Conservation (phyloP, 2,797 vertebrate species). For the Spea hammondii region DNA sequence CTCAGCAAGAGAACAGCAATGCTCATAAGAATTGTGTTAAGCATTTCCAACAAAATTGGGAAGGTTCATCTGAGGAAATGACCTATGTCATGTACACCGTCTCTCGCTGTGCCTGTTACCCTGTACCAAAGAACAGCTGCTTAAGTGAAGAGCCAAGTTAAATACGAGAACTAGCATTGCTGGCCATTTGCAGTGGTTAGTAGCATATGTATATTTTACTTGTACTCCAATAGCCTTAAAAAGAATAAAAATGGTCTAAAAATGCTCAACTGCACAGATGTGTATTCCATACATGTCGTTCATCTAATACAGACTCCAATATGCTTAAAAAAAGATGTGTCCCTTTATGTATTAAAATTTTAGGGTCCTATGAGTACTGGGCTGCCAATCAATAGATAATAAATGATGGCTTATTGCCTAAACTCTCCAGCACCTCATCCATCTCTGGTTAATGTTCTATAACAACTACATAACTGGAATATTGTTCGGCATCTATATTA, state of each 20-base stretch:
- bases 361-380: too few relatives aligned
- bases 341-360: too few relatives aligned
- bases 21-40: conserved; percentile 37
- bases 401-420: too few relatives aligned
- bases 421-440: too few relatives aligned
- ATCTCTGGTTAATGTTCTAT: too few relatives aligned
- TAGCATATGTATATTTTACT: too few relatives aligned
- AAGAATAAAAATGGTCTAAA: too few relatives aligned
- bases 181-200: background rate
- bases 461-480: too few relatives aligned
- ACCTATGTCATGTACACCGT: background rate
- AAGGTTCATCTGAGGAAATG: background rate
- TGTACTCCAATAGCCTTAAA: too few relatives aligned
- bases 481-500: too few relatives aligned
- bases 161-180: background rate
- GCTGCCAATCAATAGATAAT: too few relatives aligned
- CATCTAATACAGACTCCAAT: background rate
- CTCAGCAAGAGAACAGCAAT: background rate
- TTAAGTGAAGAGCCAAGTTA: background rate
- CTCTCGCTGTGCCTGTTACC: background rate
- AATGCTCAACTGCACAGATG: background rate
- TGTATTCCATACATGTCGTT: background rate
- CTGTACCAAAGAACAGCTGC: conserved; percentile 9
- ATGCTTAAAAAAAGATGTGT: background rate
- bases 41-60: conserved; percentile 25